Evolutionary conservation across 2,113 vertebrate species (phyloP).

Genomic region (Serilophus lunatus): DNA sequence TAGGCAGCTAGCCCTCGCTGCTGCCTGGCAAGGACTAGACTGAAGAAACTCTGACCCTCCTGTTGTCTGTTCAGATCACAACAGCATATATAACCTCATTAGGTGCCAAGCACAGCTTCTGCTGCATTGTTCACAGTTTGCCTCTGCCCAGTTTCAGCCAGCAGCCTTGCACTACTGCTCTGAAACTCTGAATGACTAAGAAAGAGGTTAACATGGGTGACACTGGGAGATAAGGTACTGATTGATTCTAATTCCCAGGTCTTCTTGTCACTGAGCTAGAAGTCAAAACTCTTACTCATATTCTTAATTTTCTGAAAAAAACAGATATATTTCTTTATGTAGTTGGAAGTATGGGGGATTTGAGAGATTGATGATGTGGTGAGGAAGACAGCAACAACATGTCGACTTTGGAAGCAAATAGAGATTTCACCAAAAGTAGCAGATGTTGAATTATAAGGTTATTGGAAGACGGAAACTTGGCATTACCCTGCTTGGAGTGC

Average conservation of each 20-base stretch:
- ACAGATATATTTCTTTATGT: background rate
- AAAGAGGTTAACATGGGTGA: background rate
- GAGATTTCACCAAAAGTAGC: background rate
- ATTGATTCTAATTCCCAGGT: background rate
- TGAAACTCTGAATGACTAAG: background rate
- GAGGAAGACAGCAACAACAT: background rate
- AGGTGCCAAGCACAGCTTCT: background rate
- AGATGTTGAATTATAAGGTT: background rate
- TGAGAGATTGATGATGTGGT: background rate
- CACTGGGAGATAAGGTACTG: background rate
- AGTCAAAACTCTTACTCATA: background rate
- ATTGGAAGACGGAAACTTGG: background rate
- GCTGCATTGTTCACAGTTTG: background rate
- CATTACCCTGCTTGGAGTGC: background rate
- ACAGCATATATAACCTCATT: background rate
- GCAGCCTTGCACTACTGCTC: background rate
- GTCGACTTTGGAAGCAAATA: background rate
- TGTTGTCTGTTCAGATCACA: background rate
- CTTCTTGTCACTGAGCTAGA: background rate
- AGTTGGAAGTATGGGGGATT: background rate
- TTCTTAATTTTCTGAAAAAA: background rate
- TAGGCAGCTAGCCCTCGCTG: background rate
- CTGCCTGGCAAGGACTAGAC: background rate
- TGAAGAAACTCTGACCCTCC: background rate
- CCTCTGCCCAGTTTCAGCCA: background rate